These are phyloP conservation scores for Aleiodes alternator DNA, from an alignment of 2,888 invertebrate genomes.

Conservation along the genomic window DNA sequence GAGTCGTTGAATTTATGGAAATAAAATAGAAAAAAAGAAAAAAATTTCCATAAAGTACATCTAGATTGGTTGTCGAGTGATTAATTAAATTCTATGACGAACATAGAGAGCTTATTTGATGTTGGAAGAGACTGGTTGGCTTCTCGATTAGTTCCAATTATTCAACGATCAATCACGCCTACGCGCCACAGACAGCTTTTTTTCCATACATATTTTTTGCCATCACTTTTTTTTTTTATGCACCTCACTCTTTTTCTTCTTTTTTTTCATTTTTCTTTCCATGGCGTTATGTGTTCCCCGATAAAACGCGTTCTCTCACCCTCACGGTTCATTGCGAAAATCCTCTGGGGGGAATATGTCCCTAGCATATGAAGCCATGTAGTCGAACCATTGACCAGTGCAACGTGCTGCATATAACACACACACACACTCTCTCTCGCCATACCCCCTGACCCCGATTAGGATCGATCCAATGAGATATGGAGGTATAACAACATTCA, in stretches of 20 bases:
- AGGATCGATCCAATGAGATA: constrained; percentile 40
- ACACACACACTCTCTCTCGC: neutral
- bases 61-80: constrained; percentile 33
- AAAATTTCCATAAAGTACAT: constrained; percentile 10
- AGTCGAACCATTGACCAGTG: constrained; percentile 45
- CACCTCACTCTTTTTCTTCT: constrained; percentile 20
- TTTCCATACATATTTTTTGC: constrained; percentile 22
- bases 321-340: constrained; percentile 20
- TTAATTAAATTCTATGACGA: constrained; percentile 33
- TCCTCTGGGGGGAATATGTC: constrained; percentile 30
- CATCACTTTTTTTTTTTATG: neutral
- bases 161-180: constrained; percentile 51
- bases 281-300: constrained; percentile 36
- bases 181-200: constrained; percentile 31
- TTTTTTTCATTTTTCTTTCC: constrained; percentile 40
- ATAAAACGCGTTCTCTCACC: constrained; percentile 38
- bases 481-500: constrained; percentile 6
- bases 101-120: constrained; percentile 32
- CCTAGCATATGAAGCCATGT: constrained; percentile 22
- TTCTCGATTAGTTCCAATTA: constrained; percentile 52
- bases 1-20: too few relatives aligned
- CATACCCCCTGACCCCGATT: constrained; percentile 47
- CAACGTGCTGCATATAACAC: constrained; percentile 21
- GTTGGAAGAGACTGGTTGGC: constrained; percentile 26
- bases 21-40: neutral